phyloP scores from a whole-genome alignment of 1,140 invertebrate genomes.

The Drosophila orena region DNA sequence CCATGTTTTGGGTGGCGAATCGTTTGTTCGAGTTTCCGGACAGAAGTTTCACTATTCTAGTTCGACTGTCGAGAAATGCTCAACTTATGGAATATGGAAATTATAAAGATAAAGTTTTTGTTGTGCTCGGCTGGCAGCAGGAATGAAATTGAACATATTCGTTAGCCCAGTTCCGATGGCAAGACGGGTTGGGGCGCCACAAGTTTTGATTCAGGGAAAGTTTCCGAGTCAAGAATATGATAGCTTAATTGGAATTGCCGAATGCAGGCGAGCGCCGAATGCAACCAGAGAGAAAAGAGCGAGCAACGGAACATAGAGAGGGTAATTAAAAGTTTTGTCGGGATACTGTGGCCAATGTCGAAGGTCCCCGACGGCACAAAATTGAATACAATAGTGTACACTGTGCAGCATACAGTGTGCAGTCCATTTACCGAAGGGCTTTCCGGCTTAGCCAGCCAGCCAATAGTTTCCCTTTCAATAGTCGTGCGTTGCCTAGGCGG shows the following conservation, averaged over 20 bases:
- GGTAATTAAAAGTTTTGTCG: constrained; percentile 55
- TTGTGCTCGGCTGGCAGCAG: constrained; percentile 24
- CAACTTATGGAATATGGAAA: constrained; percentile 46
- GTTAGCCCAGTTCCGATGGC: constrained; percentile 38
- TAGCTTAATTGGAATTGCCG: constrained; percentile 60
- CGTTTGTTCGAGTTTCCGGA: constrained; percentile 2
- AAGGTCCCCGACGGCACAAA: constrained; percentile 28
- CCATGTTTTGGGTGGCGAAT: not conserved
- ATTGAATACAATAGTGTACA: constrained; percentile 11
- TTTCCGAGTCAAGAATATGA: constrained; percentile 57
- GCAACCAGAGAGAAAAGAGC: constrained; percentile 14
- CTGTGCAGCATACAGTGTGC: not conserved
- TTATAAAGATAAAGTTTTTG: constrained; percentile 51
- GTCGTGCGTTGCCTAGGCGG: not conserved
- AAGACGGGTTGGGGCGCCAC: constrained; percentile 21
- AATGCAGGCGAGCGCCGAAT: constrained; percentile 22
- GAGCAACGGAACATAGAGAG: constrained; percentile 7
- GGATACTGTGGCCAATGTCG: constrained; percentile 27
- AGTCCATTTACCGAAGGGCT: constrained; percentile 7
- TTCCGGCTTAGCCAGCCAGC: constrained; percentile 15
- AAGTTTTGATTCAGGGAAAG: constrained; percentile 54
- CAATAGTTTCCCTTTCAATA: constrained; percentile 4
- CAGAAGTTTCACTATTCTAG: constrained; percentile 1
- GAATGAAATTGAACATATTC: constrained; percentile 45
- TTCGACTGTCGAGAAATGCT: constrained; percentile 12